Conservation (phyloP, 1,140 invertebrate species). For the Magallana angulata region DNA sequence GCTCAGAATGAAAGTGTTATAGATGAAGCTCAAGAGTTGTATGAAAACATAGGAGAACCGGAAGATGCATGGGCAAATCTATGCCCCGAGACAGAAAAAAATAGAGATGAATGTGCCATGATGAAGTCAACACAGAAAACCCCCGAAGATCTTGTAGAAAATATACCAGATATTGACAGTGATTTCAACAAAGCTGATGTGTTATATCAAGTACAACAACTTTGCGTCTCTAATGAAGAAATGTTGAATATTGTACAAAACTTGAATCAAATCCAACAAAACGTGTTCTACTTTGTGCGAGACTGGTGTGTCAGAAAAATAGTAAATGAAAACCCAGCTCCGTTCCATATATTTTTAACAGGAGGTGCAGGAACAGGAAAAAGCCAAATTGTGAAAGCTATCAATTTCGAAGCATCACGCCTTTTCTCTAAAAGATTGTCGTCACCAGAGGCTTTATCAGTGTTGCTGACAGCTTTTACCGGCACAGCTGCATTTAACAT, state of each 20-base stretch:
- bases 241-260: background rate
- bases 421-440: slow-evolving; percentile 3
- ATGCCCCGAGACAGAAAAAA: slow-evolving; percentile 14
- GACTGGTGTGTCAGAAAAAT: slow-evolving; percentile 48
- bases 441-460: slow-evolving; percentile 28
- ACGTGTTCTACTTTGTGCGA: slow-evolving; percentile 47
- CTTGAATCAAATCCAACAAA: slow-evolving; percentile 15
- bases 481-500: too few relatives aligned
- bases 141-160: background rate
- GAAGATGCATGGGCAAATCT: slow-evolving; percentile 47
- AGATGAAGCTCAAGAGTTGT: slow-evolving; percentile 18
- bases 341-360: slow-evolving; percentile 51
- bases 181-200: background rate
- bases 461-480: too few relatives aligned
- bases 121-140: too few relatives aligned
- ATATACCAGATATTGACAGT: background rate
- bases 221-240: background rate
- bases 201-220: background rate
- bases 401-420: slow-evolving; percentile 47
- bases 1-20: background rate
- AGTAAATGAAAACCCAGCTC: slow-evolving; percentile 26
- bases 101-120: too few relatives aligned
- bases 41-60: too few relatives aligned
- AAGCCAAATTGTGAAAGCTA: too few relatives aligned
- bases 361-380: slow-evolving; percentile 38